Evolutionary conservation across 1,140 invertebrate genomes (phyloP).

Genomic region (Aplysia californica): DNA sequence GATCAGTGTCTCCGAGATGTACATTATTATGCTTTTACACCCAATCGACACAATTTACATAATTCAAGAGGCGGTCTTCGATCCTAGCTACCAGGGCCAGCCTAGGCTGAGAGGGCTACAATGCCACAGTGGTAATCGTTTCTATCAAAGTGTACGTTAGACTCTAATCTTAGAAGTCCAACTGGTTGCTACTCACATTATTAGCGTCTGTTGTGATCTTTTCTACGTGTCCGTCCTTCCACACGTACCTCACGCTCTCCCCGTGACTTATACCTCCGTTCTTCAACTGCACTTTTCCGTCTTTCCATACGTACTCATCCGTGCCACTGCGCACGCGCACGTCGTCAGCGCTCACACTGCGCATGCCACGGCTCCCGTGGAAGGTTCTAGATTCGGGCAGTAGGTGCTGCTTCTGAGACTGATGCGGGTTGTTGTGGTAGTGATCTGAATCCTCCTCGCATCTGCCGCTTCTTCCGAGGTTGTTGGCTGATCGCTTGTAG

Average conservation of each 20-base stretch:
- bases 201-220: constrained; percentile 16
- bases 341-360: constrained; percentile 15
- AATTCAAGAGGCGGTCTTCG: neutral
- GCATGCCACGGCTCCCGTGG: neutral
- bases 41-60: neutral
- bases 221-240: constrained; percentile 16
- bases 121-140: neutral
- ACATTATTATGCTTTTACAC: neutral
- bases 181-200: neutral
- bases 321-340: constrained; percentile 6
- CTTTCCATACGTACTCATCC: constrained; percentile 12
- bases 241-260: constrained; percentile 13
- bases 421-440: too few relatives aligned
- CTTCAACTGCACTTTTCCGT: constrained; percentile 16
- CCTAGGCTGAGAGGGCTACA: neutral
- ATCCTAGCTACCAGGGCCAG: neutral
- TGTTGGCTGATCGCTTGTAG: neutral
- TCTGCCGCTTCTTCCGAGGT: neutral
- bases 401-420: constrained; percentile 1
- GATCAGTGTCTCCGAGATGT: neutral
- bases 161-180: neutral
- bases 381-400: neutral
- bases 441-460: too few relatives aligned
- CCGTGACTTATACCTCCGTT: constrained; percentile 2
- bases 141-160: too few relatives aligned